These are phyloP conservation scores for Antennarius striatus DNA, from an alignment of 2,113 vertebrate genomes.

Conservation along the genomic window DNA sequence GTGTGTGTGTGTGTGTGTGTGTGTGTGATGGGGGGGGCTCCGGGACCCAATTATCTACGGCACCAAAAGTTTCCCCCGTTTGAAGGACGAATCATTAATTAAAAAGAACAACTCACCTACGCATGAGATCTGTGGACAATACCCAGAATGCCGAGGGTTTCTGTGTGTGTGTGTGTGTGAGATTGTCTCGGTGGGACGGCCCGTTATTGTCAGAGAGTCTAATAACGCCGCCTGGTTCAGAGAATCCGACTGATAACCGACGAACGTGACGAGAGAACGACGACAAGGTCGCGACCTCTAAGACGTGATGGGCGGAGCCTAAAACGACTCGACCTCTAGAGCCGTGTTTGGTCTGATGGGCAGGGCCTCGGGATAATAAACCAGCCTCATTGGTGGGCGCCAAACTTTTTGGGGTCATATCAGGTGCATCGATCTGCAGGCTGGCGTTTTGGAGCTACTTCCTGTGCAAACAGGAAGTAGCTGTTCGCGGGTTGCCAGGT, in stretches of 20 bases:
- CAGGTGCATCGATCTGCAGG: no score
- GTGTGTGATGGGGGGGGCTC: constrained; percentile 58
- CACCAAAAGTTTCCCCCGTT: constrained; percentile 70
- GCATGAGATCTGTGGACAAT: constrained; percentile 74
- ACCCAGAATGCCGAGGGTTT: constrained; percentile 54
- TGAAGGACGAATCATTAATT: constrained; percentile 84
- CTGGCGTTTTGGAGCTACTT: no score
- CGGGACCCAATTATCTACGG: constrained; percentile 81
- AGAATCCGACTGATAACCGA: constrained; percentile 61
- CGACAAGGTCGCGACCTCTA: constrained; percentile 58
- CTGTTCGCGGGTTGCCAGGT: no score
- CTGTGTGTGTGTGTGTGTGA: neutral
- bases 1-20: no score
- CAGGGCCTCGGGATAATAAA: no score
- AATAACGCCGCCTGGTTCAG: constrained; percentile 46
- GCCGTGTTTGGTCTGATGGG: no score
- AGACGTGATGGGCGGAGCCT: no score
- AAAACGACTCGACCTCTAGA: no score
- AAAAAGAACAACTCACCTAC: constrained; percentile 79
- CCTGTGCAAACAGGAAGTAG: no score
- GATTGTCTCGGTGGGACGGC: constrained; percentile 49
- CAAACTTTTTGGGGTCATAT: no score
- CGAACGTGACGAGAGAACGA: constrained; percentile 43
- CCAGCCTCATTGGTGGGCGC: no score
- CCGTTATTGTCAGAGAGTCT: constrained; percentile 64